A percentile compares a stretch with the other conserved stretches of the same genome.
Evolutionary conservation across 2,797 vertebrate species (phyloP).

Genomic region (Eospalax fontanierii): DNA sequence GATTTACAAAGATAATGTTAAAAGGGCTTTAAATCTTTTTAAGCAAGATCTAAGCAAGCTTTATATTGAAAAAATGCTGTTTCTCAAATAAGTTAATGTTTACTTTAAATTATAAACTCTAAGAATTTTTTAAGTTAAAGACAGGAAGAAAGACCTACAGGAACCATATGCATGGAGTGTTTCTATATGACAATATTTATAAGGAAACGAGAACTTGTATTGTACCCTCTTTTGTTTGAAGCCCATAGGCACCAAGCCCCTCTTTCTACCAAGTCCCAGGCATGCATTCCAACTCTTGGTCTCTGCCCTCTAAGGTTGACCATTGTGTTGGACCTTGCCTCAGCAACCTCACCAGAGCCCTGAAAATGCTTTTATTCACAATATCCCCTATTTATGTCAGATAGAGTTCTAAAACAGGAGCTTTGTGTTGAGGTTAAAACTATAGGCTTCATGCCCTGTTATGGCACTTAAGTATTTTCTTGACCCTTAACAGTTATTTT

Average conservation of each 20-base stretch:
- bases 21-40: conserved; percentile 58
- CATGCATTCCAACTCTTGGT: background rate
- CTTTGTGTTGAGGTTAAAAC: background rate
- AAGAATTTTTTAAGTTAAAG: conserved; percentile 14
- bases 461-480: background rate
- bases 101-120: conserved; percentile 69
- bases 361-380: background rate
- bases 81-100: conserved; percentile 61
- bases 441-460: background rate
- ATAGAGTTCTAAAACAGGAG: background rate
- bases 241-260: background rate
- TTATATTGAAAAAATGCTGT: conserved; percentile 20
- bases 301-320: background rate
- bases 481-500: background rate
- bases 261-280: accelerated
- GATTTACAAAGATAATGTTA: conserved; percentile 5
- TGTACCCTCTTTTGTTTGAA: background rate
- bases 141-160: background rate
- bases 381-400: background rate
- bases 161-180: background rate
- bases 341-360: background rate
- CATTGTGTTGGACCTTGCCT: background rate
- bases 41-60: conserved; percentile 63
- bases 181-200: background rate
- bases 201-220: background rate